These are phyloP conservation scores for Coilia nasus DNA, from an alignment of 2,797 vertebrate genomes.

Conservation along the genomic window DNA sequence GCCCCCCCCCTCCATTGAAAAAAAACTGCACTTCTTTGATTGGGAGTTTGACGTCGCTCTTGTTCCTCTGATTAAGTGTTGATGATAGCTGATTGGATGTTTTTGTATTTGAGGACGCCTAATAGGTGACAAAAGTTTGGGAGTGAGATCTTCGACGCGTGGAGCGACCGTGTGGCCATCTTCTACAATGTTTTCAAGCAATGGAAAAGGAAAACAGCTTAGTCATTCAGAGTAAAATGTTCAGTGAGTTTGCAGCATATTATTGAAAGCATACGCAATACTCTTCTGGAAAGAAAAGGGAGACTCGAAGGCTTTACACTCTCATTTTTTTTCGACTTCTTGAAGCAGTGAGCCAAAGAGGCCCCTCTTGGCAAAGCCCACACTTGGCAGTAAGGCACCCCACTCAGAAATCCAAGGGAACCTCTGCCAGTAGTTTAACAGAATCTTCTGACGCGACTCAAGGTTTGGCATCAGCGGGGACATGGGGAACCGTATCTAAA, in stretches of 20 bases:
- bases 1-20: constrained; percentile 37
- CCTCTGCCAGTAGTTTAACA: constrained; percentile 63
- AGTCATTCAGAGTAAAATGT: constrained; percentile 11
- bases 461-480: constrained; percentile 62
- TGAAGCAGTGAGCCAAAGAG: constrained; percentile 32
- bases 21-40: constrained; percentile 45
- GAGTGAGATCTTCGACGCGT: neutral
- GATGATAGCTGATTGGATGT: constrained; percentile 39
- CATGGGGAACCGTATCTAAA: constrained; percentile 66
- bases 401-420: constrained; percentile 60
- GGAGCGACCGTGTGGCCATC: neutral
- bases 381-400: constrained; percentile 54
- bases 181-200: neutral
- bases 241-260: constrained; percentile 17
- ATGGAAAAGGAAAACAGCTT: constrained; percentile 7
- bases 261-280: constrained; percentile 19
- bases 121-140: constrained; percentile 20
- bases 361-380: constrained; percentile 52
- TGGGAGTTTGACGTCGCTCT: constrained; percentile 34
- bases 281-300: neutral
- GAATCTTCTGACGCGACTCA: constrained; percentile 58
- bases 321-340: neutral
- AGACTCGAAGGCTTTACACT: neutral
- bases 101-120: neutral
- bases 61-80: constrained; percentile 45